Evolutionary conservation across 30 jellyfish, hydroid and myxozoan genomes (phyloP).

Genomic region (Cassiopea andromeda): DNA sequence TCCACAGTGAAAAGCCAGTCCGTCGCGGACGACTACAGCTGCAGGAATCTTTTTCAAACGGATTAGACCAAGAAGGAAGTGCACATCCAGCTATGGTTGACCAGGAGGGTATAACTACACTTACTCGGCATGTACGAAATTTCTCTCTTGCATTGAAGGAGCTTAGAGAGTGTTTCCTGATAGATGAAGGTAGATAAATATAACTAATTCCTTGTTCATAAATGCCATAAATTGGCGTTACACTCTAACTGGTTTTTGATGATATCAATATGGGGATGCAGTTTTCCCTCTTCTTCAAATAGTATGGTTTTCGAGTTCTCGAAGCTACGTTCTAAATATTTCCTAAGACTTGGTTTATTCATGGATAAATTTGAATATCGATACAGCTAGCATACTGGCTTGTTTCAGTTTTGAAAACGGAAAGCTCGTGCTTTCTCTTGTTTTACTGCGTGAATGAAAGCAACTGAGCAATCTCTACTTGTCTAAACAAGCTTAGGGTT

Average conservation of each 20-base stretch:
- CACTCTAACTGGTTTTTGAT: not conserved
- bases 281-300: no score
- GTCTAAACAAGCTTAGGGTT: not conserved
- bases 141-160: conserved; percentile 82
- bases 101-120: conserved; percentile 89
- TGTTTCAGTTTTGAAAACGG: not conserved
- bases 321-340: no score
- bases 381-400: not conserved
- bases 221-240: not conserved
- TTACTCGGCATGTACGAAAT: conserved; percentile 93
- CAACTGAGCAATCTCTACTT: not conserved
- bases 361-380: not conserved
- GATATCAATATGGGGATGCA: no score
- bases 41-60: conserved; percentile 23
- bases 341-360: no score
- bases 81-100: conserved; percentile 83
- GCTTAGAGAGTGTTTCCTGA: conserved; percentile 73
- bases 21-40: conserved; percentile 22
- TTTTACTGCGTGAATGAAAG: conserved; percentile 1
- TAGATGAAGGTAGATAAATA: conserved; percentile 32
- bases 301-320: no score
- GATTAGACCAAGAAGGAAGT: conserved; percentile 77
- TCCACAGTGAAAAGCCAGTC: conserved; percentile 10
- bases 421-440: not conserved
- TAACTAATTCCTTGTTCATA: not conserved